Evolutionary conservation across 2,888 invertebrate genomes (phyloP), one percentile per base, ranked within the genome.

Genomic region (Hipparchia semele): DNA sequence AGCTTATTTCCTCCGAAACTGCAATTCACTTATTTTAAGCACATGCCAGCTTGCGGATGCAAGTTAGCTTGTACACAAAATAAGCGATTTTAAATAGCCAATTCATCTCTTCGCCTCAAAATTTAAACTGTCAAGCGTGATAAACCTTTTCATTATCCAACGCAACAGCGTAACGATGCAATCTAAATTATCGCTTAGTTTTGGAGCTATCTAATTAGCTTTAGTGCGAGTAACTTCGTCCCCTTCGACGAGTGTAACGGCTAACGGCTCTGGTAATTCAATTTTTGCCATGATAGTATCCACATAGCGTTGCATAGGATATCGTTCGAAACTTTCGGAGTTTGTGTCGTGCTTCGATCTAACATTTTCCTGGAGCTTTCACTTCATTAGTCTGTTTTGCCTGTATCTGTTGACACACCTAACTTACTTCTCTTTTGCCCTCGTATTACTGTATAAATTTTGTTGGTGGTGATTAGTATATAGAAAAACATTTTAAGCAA

Each of bases 181-280:
- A 82, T 82, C 81, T 83, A 86, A 89, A 89, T 90, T 89, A 90
- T 86, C 87, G 87, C 87, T 86, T 86, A 89, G 88, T 89, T 89
- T 85, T 83, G 83, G 82, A 83, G 85, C 86, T 86, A 84, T 83
- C 86, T 90, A 90, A 90, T 90, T 90, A 88, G 85, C 82, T 89
- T 86, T 86, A 86, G 86, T 87, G 85, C 83, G 83, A 80, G 83
- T 87, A 83, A 87, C 83, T 84, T 78, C 77, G 80, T 79, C 81
- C 82, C 83, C 78, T 76, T 74, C 71, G 49, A 49, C 49, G 70
- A 76, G 76, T 75, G 58, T 59, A 23, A 49, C 59, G 68, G 51
- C 83, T 84, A 85, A 87, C 84, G 85, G 83, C 84, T 84, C 81
- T 78, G 82, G 46, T 67, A 67, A 58, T 67, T 56, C 46, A 58